Percentiles rank a stretch among this genome's conserved stretches.
Evolutionary conservation across 2,113 vertebrate genomes (phyloP).

Genomic region (Gavialis gangeticus): DNA sequence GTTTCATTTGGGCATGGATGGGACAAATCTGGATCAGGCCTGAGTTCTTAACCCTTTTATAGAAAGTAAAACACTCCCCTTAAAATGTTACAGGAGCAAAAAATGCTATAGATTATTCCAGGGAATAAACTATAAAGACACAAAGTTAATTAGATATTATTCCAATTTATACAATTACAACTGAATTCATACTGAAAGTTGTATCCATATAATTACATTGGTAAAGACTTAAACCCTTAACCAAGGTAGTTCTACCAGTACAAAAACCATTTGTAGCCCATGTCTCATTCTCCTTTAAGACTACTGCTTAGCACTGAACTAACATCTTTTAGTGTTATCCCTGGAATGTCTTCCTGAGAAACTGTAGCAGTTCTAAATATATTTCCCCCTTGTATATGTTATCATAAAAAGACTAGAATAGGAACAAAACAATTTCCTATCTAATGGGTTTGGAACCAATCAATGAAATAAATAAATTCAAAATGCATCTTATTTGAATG

Average conservation of each 20-base stretch:
- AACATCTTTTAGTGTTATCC: background rate
- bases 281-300: background rate
- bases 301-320: background rate
- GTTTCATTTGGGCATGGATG: too few relatives aligned
- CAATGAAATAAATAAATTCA: background rate
- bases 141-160: too few relatives aligned
- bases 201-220: rapidly evolving
- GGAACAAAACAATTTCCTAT: background rate
- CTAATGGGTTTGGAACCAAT: background rate
- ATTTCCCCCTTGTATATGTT: background rate
- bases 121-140: too few relatives aligned
- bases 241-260: background rate
- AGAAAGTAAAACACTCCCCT: too few relatives aligned
- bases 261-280: background rate
- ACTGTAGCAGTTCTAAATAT: background rate
- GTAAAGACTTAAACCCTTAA: background rate
- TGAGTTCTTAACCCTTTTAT: too few relatives aligned
- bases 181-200: background rate
- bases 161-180: background rate
- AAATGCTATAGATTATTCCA: too few relatives aligned
- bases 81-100: too few relatives aligned
- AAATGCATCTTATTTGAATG: background rate
- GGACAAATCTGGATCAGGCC: too few relatives aligned
- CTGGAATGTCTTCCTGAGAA: background rate
- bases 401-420: background rate